Base-by-base conservation (phyloP, 2,113 vertebrate species). In the Butorides virescens region DNA sequence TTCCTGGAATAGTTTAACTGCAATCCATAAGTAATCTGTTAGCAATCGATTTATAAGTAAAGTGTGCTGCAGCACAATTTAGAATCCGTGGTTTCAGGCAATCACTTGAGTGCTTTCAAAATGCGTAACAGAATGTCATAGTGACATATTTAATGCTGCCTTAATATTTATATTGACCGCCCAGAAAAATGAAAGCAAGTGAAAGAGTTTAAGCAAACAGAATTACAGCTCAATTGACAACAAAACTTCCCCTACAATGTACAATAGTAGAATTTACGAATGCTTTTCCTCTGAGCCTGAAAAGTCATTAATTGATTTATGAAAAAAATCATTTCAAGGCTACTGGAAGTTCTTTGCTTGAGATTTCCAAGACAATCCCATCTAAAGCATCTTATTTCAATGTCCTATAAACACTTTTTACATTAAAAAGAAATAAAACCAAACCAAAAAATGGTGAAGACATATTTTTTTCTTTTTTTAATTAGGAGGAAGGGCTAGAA, bases 91-190 rank as follows among this genome's bases (percentile, higher is more conserved):
- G 91, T 67, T 88, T 53, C 88, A 92, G 80, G 79, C 95, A 91
- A 90, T 95, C 92, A 84, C 79, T 92, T 52, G 76, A 94, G 86
- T 56, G 86, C 86, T 87, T 95, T 94, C 90, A 76, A 58, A 94
- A 67, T 0, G 15, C 5, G 2, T 46, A 92, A 78, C 55, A 86
- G 52, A 95, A 90, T 71, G 94, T 78, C 91, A 86, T 2, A 14
- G 86, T 17, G 86, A 67, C 86, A 68, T 84, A 93, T 93, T 86
- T 72, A 93, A 95, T 62, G 58, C 77, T 74, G 66, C 77, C 77
- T 55, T 34, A 85, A 52, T 89, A 93, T 68, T 92, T 94, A 55
- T 86, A 80, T 36, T 78, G 86, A 92, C 49, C 47, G 65, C 46
- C 66, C 84, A 75, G 70, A 81, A 85, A 66, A 93, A 87, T 91